Evolutionary conservation across 2,888 invertebrate species (phyloP).

Genomic region (Leucoptera coffeella): DNA sequence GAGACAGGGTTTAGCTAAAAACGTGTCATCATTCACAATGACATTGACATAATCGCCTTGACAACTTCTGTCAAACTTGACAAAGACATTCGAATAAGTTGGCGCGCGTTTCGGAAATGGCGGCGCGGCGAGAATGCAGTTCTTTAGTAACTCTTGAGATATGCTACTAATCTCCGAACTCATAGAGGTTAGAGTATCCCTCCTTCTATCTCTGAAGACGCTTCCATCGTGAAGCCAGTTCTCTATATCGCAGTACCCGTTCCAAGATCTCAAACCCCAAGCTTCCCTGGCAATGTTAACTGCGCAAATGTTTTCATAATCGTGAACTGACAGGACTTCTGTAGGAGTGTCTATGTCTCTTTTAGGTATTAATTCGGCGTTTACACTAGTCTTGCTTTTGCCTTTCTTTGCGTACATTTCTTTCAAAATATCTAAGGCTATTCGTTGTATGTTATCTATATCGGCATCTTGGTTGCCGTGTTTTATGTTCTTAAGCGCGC

Average conservation of each 20-base stretch:
- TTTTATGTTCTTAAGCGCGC: conserved; percentile 48
- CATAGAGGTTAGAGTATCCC: conserved; percentile 51
- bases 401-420: conserved; percentile 48
- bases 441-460: conserved; percentile 47
- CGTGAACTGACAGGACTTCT: conserved; percentile 56
- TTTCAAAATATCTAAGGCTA: conserved; percentile 45
- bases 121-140: conserved; percentile 34
- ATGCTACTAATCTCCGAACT: conserved; percentile 52
- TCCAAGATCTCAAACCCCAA: conserved; percentile 60
- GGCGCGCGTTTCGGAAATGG: conserved; percentile 34
- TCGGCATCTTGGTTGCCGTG: conserved; percentile 49
- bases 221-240: conserved; percentile 59
- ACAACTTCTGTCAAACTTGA: conserved; percentile 31
- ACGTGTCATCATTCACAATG: conserved; percentile 38
- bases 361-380: conserved; percentile 23
- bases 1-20: conserved; percentile 50
- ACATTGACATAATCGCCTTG: conserved; percentile 51
- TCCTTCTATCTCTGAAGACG: conserved; percentile 50
- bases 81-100: conserved; percentile 41
- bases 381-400: conserved; percentile 25
- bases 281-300: conserved; percentile 59
- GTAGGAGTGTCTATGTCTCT: conserved; percentile 47
- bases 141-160: conserved; percentile 36
- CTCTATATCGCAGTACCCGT: conserved; percentile 59
- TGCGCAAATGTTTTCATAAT: conserved; percentile 61